Base-by-base conservation (phyloP, 2,113 vertebrate genomes). In the Entelurus aequoreus region DNA sequence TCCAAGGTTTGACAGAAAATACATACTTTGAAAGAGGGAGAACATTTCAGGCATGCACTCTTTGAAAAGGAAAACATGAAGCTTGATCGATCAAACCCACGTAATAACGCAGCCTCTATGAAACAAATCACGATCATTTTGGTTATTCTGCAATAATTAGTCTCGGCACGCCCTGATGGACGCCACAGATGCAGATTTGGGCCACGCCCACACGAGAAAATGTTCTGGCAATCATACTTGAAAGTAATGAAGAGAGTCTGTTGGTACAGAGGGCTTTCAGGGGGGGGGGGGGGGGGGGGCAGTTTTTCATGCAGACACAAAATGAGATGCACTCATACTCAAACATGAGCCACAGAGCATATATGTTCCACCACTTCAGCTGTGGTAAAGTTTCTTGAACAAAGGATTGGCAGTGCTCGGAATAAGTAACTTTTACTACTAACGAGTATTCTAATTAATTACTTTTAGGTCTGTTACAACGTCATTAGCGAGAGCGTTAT, bases 201-300 rank as follows among this genome's bases (percentile, higher is more conserved):
- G 67, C 77, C 72, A 60, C 70, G 74, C 82, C 79, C 72, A 50
- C 65, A 71, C 48, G 49, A 78, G 62, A 59, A 78, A 54, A 83
- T 67, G 58, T 65, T 68, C 66, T 74, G 69, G 56, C 50, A 50
- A 50, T 50, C 14, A n/a, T 28, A 15, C 38, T 15, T 28, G 19
- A 57, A 15, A 46, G 10, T 12, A 42, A 37, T 63, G 37, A 5
- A 48, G 46, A 60, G 14, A 54, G 52, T 62, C 38, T 59, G 58
- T 55, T 73, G 48, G 16, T 67, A 64, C 54, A 12, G 28, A 59
- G 9, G 11, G 50, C 42, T 59, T 68, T 19, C 42, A 8, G 40
- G 8, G 42, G 36, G 54, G 11, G 55, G n/a, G n/a, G n/a, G n/a
- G n/a, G n/a, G n/a, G n/a, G n/a, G n/a, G n/a, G n/a, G n/a, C 37